Evolutionary conservation across 1,140 invertebrate genomes (phyloP).

Genomic region (Drepana arcuata): DNA sequence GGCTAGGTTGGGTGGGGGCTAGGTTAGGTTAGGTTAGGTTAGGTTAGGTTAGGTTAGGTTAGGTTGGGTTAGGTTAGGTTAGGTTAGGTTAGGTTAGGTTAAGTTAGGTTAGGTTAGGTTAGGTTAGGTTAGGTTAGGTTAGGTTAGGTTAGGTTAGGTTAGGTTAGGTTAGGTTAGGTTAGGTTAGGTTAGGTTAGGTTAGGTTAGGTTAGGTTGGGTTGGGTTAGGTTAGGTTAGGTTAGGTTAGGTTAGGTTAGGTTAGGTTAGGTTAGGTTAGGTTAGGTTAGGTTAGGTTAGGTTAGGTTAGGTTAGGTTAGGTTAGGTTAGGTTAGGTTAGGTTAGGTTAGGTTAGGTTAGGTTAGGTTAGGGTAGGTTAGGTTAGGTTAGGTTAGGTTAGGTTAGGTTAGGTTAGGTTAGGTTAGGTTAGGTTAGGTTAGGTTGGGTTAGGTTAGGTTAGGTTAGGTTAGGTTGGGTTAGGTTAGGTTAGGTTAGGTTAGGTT

Average conservation of each 20-base stretch:
- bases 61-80: constrained; percentile 15
- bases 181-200: constrained; percentile 21
- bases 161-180: constrained; percentile 18
- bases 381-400: constrained; percentile 38
- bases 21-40: constrained; percentile 20
- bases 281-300: constrained; percentile 24
- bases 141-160: constrained; percentile 15
- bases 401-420: constrained; percentile 23
- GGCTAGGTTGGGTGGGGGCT: no score
- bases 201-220: constrained; percentile 23
- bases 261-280: constrained; percentile 25
- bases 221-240: constrained; percentile 24
- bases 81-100: constrained; percentile 12
- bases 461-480: constrained; percentile 23
- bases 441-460: constrained; percentile 35
- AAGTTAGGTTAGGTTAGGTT: constrained; percentile 16
- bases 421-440: constrained; percentile 25
- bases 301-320: constrained; percentile 24
- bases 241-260: constrained; percentile 22
- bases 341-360: constrained; percentile 25
- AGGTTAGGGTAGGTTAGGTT: no score
- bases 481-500: constrained; percentile 16
- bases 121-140: constrained; percentile 16
- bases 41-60: constrained; percentile 16
- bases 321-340: constrained; percentile 26